Base-by-base conservation (phyloP, 2,888 invertebrate species). In the Tetragonisca angustula region DNA sequence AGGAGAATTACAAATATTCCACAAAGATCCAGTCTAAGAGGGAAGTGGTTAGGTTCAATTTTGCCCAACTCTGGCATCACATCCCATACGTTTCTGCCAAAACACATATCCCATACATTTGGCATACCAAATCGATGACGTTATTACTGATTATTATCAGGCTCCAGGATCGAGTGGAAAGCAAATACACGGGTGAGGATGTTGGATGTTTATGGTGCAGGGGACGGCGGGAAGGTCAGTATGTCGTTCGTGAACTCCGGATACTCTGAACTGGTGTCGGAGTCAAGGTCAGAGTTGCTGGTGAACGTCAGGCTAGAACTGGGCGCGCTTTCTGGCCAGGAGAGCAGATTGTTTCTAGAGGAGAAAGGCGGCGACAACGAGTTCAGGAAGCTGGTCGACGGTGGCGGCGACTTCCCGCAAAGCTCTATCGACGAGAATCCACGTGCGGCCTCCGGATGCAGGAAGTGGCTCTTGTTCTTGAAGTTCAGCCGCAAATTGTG, bases 321-420 rank as follows among this genome's bases (percentile, higher is more conserved):
- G 0, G 94, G 94, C 0, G 93, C 94, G 76, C 94, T 94, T 75
- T 94, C 94, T 0, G 94, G 94, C 94, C 94, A 94, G 9, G 94
- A 93, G 1, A 93, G 86, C 24, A 93, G 76, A 69, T 94, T 90
- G 56, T 92, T 92, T 36, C 93, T 90, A 59, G 94, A 93, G 0
- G 93, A 93, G 68, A 94, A 94, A 6, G 95, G 95, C 9, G 95
- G 95, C 27, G 95, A 95, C n/a, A 96, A 87, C 0, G 95, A 95
- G 84, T 95, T 95, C n/a, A 96, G 91, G 76, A 95, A 95, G 88
- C 95, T 95, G 81, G 95, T 95, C 81, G 95, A 95, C 2, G 96
- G 95, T 4, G 95, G 96, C 4, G 96, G 95, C 0, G 95, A 95
- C 85, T 95, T 94, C 2, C 93, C 93, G 65, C 91, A 92, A 0